Evolutionary conservation across 1,140 invertebrate species (phyloP), one percentile per base, ranked within the genome.

Genomic region (Pachypsylla venusta): DNA sequence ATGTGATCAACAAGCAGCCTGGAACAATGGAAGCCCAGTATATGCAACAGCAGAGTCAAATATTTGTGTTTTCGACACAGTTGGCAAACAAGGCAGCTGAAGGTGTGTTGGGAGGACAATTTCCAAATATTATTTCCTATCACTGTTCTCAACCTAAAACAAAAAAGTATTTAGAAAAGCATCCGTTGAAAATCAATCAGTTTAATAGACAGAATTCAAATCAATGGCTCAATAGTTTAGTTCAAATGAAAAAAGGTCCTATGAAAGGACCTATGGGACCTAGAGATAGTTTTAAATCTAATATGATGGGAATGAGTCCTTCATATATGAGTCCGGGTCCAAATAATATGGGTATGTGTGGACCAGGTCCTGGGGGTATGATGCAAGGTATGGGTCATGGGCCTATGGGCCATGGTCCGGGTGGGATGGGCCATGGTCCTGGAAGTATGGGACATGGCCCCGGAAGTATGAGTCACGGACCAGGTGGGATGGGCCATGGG

Each of bases 41-140:
- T 66, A 87, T 89, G 86, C 92, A 95, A 74, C 93, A 96, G 70
- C 92, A 95, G 73, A 96, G 88, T 76, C 93, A 97, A 73, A 93
- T 98, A 68, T 98, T 95, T 80, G 93, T 98, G 56, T 98, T 98
- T 76, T 92, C 89, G 12, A 97, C 94, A 0, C 75, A 81, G 63
- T 71, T 96, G 69, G 94, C 93, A 0, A 98, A 98, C 73, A 87
- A 93, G 68, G 92, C 90, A 13, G 92, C 93, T 1, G 93, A 97
- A 66, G 81, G 88, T 4, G 92, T 97, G 16, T 72, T 92, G 60
- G 82, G 84, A 63, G 89, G 92, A 14, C 85, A 93, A 63, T 93
- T 83, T 71, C 81, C 85, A 65, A 89, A 88, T 14, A 95, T 98
- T 62, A 91, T 98, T 62, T 87, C 89, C 2, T 98, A 87, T 74